phyloP scores from a whole-genome alignment of 2,888 invertebrate species.

The Listrodromus nycthemerus region DNA sequence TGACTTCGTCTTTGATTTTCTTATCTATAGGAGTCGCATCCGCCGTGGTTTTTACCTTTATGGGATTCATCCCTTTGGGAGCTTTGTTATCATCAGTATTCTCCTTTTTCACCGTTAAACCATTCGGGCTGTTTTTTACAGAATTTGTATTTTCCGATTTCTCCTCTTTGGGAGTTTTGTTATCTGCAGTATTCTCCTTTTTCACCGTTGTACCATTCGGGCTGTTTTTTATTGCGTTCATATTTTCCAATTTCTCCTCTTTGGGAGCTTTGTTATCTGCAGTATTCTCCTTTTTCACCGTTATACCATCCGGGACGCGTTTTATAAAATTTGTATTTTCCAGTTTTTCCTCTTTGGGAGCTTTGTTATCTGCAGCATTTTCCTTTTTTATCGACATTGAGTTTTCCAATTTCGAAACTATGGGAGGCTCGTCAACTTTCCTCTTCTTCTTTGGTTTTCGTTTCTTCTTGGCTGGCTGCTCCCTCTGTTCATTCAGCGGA shows the following conservation, averaged over 20 bases:
- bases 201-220: not conserved
- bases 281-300: slow-evolving; percentile 31
- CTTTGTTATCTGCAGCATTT: slow-evolving; percentile 49
- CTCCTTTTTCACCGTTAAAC: slow-evolving; percentile 21
- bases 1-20: not conserved
- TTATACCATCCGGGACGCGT: not conserved
- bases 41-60: slow-evolving; percentile 22
- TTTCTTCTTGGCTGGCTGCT: slow-evolving; percentile 81
- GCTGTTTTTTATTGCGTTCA: not conserved
- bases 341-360: slow-evolving; percentile 41
- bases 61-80: slow-evolving; percentile 38
- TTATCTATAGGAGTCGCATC: not conserved
- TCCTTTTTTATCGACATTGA: slow-evolving; percentile 28
- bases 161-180: slow-evolving; percentile 49
- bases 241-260: slow-evolving; percentile 49
- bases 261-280: slow-evolving; percentile 46
- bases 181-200: slow-evolving; percentile 39
- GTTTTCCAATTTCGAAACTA: slow-evolving; percentile 63
- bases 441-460: slow-evolving; percentile 80
- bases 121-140: not conserved
- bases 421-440: slow-evolving; percentile 71
- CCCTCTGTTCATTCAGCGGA: slow-evolving; percentile 27
- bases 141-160: slow-evolving; percentile 40
- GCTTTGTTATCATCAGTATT: slow-evolving; percentile 50
- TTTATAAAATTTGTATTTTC: slow-evolving; percentile 29